A percentile compares a stretch with the other conserved stretches of the same genome.
These are phyloP conservation scores for Plagodis pulveraria DNA, from an alignment of 2,888 invertebrate species.

Conservation along the genomic window DNA sequence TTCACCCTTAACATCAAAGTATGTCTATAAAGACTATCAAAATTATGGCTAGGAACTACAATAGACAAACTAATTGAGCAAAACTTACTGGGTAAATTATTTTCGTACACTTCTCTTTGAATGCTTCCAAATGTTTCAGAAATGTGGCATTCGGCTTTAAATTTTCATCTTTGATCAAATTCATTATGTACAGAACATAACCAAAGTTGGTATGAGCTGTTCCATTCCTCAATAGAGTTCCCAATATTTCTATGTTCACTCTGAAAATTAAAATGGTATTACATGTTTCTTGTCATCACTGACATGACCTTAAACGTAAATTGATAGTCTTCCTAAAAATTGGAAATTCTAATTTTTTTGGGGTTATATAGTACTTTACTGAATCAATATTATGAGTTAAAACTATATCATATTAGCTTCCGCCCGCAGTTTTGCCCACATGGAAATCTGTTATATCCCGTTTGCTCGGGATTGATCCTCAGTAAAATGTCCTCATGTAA, in stretches of 20 bases:
- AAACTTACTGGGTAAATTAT: slow-evolving; percentile 73
- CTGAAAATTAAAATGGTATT: slow-evolving; percentile 68
- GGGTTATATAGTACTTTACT: too few species aligned
- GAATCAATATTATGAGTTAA: too few species aligned
- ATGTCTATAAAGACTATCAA: too few species aligned
- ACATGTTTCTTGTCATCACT: not conserved
- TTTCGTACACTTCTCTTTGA: slow-evolving; percentile 83
- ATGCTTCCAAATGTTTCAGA: slow-evolving; percentile 86
- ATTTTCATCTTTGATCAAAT: slow-evolving; percentile 85
- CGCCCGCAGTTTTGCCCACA: too few species aligned
- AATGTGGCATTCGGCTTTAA: slow-evolving; percentile 87
- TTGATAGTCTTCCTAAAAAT: too few species aligned
- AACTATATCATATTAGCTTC: too few species aligned
- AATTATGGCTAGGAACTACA: too few species aligned
- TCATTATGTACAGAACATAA: slow-evolving; percentile 89
- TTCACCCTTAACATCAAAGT: too few species aligned
- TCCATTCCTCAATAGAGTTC: slow-evolving; percentile 89
- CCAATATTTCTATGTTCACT: slow-evolving; percentile 90
- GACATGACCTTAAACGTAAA: not conserved
- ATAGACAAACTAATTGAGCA: not conserved
- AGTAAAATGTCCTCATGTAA: too few species aligned
- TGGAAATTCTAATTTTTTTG: too few species aligned
- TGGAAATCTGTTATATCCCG: too few species aligned
- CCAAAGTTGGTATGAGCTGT: slow-evolving; percentile 84
- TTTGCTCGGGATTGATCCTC: too few species aligned